Evolutionary conservation across 2,797 vertebrate genomes (phyloP).

Genomic region (Taenioides sp.): DNA sequence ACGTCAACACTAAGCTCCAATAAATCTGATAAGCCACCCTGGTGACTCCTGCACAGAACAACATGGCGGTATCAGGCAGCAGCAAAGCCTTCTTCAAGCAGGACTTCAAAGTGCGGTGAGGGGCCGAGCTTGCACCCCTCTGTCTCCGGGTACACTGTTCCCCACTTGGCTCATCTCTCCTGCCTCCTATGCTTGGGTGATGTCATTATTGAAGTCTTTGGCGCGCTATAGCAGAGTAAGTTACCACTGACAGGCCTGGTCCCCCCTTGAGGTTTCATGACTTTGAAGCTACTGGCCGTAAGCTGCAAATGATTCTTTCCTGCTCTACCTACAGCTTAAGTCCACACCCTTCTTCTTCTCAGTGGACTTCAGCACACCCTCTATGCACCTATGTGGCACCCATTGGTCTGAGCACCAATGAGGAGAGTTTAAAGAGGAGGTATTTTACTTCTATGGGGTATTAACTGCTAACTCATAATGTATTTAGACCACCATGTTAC

Average conservation of each 20-base stretch:
- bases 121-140: slow-evolving; percentile 78
- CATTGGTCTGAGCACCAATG: not conserved
- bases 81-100: slow-evolving; percentile 80
- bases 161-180: slow-evolving; percentile 33
- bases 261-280: slow-evolving; percentile 90
- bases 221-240: slow-evolving; percentile 84
- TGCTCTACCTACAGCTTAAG: slow-evolving; percentile 69
- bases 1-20: slow-evolving; percentile 69
- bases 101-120: slow-evolving; percentile 90
- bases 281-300: slow-evolving; percentile 99
- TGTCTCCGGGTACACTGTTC: slow-evolving; percentile 56
- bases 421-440: not conserved
- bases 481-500: too few relatives aligned
- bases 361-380: slow-evolving; percentile 51
- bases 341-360: slow-evolving; percentile 57
- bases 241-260: slow-evolving; percentile 91
- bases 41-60: slow-evolving; percentile 69
- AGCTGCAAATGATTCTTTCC: slow-evolving; percentile 94
- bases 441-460: too few relatives aligned
- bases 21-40: slow-evolving; percentile 79
- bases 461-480: too few relatives aligned
- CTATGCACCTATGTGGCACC: slow-evolving; percentile 16
- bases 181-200: slow-evolving; percentile 85
- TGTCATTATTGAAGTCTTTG: slow-evolving; percentile 96
- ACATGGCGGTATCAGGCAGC: slow-evolving; percentile 82